These are phyloP conservation scores for Propithecus deckenii DNA, from an alignment of 2,797 vertebrate species.

Conservation along the genomic window DNA sequence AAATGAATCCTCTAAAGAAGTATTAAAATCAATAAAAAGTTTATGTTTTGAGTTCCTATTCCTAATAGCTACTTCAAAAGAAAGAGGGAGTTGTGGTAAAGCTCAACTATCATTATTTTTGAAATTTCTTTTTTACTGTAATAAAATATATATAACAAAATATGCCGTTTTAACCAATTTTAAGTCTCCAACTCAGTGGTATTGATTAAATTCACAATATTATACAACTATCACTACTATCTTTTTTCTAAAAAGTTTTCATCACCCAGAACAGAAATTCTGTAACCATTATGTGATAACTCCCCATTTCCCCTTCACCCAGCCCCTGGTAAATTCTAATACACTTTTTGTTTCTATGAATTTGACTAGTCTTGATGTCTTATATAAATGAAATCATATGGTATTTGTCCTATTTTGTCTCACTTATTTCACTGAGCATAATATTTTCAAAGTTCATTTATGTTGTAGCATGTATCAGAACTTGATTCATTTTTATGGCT, in stretches of 20 bases:
- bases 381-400: not conserved
- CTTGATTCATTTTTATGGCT: not conserved
- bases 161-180: not conserved
- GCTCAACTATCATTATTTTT: not conserved
- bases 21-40: not conserved
- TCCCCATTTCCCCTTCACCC: fast-evolving
- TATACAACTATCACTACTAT: not conserved
- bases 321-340: not conserved
- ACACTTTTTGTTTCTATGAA: not conserved
- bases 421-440: not conserved
- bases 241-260: not conserved
- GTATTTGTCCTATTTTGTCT: not conserved
- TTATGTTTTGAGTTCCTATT: not conserved
- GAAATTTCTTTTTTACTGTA: not conserved
- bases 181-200: not conserved
- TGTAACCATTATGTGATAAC: not conserved
- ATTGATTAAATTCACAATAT: not conserved
- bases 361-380: not conserved
- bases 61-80: not conserved
- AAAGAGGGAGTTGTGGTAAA: not conserved
- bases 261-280: not conserved
- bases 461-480: not conserved
- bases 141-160: not conserved
- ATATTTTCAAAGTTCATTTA: not conserved
- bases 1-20: not conserved